Evolutionary conservation across 1,140 invertebrate genomes (phyloP).

Genomic region (Aphaenogaster rudis): DNA sequence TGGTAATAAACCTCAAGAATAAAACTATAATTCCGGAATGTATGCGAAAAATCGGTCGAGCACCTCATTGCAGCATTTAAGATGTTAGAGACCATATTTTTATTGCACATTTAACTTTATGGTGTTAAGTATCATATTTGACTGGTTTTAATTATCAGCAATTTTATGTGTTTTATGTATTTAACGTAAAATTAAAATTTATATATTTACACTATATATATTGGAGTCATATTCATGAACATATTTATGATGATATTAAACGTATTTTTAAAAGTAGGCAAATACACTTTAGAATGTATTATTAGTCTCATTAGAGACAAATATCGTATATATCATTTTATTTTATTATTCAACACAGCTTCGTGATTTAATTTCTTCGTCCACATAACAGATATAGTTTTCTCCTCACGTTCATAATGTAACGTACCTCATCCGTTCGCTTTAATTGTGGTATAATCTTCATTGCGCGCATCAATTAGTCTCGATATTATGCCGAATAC

Average conservation of each 20-base stretch:
- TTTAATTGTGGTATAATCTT: conserved; percentile 37
- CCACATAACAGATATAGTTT: conserved; percentile 1
- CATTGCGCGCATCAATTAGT: conserved; percentile 26
- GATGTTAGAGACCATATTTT: neutral
- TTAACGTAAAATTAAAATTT: neutral
- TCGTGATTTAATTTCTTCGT: neutral
- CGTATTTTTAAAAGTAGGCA: neutral
- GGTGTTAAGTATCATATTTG: neutral
- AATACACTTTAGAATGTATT: neutral
- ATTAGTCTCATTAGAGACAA: neutral
- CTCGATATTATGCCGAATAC: conserved; percentile 20
- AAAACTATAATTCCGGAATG: conserved; percentile 28
- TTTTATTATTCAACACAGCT: neutral
- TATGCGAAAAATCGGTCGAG: neutral
- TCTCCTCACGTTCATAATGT: neutral
- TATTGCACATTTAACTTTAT: conserved; percentile 1
- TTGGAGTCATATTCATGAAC: neutral
- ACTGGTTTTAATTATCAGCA: neutral
- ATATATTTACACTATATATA: neutral
- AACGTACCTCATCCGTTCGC: neutral
- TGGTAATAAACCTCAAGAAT: conserved; percentile 32
- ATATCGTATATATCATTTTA: neutral
- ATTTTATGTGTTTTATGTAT: neutral
- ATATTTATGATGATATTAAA: neutral
- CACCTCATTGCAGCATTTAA: neutral